Evolutionary conservation across 2,797 vertebrate species (phyloP).

Genomic region (Neopelma chrysocephalum): DNA sequence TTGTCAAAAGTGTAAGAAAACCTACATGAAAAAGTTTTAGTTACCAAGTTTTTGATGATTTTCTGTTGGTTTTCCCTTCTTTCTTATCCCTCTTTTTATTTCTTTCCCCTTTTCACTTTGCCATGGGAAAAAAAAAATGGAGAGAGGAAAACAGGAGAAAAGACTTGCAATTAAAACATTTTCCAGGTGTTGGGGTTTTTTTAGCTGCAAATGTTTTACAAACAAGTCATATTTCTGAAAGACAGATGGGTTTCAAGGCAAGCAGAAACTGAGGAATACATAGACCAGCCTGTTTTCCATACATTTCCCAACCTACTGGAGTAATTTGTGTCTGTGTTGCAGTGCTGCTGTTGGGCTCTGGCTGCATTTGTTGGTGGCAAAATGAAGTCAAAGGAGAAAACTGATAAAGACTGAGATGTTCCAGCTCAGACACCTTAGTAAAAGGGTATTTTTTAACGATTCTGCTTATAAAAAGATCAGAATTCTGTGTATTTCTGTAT

Average conservation of each 20-base stretch:
- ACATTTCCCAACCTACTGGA: background rate
- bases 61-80: background rate
- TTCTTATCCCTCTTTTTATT: background rate
- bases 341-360: background rate
- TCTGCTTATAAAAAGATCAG: background rate
- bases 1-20: background rate
- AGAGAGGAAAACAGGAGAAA: background rate
- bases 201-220: background rate
- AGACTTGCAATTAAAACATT: background rate
- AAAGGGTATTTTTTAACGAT: background rate
- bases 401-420: background rate
- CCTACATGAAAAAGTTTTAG: background rate
- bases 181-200: background rate
- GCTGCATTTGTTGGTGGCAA: background rate
- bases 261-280: background rate
- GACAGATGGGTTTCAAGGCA: background rate
- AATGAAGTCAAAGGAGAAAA: background rate
- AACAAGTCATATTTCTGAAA: background rate
- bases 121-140: background rate
- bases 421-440: background rate
- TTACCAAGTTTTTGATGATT: background rate
- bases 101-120: background rate
- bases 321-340: rapidly evolving
- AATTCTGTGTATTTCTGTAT: background rate
- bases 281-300: background rate